A percentile compares a stretch with the other conserved stretches of the same genome.
Evolutionary conservation across 23 tunicate species (phyloP).

Genomic region (Corella eumyota): DNA sequence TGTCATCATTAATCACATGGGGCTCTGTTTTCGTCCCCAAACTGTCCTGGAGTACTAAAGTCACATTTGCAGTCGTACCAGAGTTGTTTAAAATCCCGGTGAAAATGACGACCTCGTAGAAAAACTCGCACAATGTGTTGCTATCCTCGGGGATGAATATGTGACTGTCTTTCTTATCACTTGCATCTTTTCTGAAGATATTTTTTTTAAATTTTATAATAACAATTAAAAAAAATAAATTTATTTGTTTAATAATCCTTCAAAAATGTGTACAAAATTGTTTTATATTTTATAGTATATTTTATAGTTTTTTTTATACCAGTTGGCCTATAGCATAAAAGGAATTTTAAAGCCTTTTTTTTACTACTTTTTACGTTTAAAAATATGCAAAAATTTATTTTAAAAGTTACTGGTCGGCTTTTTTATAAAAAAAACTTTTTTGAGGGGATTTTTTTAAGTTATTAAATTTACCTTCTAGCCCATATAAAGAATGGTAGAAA

Average conservation of each 20-base stretch:
- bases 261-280: not conserved
- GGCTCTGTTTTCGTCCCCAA: conserved; percentile 19
- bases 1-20: conserved; percentile 34
- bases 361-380: too few relatives aligned
- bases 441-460: too few relatives aligned
- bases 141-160: conserved; percentile 42
- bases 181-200: conserved; percentile 9
- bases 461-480: conserved; percentile 51
- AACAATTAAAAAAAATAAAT: too few relatives aligned
- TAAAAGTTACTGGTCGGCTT: too few relatives aligned
- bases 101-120: conserved; percentile 73
- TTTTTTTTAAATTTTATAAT: not conserved
- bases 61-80: conserved; percentile 80
- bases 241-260: too few relatives aligned
- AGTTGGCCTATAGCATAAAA: too few relatives aligned
- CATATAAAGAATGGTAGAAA: conserved; percentile 34
- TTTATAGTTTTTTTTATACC: too few relatives aligned
- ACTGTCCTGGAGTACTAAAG: conserved; percentile 16
- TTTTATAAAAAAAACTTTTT: too few relatives aligned
- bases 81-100: conserved; percentile 38
- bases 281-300: not conserved
- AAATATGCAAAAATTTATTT: too few relatives aligned
- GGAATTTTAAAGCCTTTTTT: too few relatives aligned
- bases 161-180: conserved; percentile 1
- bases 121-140: conserved; percentile 10